Evolutionary conservation across 2,888 invertebrate species (phyloP).

Genomic region (Ceriagrion tenellum): DNA sequence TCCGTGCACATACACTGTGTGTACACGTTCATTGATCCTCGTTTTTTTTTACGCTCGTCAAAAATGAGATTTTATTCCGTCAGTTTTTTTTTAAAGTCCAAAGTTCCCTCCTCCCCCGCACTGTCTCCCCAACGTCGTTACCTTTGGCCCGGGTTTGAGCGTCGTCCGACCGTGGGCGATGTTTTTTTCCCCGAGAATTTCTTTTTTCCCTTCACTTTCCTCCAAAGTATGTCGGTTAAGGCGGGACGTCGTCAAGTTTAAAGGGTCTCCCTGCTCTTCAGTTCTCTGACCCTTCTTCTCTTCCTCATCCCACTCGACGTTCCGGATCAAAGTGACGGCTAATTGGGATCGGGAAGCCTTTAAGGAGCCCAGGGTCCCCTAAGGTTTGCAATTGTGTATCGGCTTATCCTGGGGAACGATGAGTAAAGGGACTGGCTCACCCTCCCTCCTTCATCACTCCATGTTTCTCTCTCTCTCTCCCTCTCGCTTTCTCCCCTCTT

Average conservation of each 20-base stretch:
- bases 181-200: background rate
- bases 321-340: background rate
- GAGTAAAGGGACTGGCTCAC: background rate
- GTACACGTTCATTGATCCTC: background rate
- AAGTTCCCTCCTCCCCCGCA: background rate
- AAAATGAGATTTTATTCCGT: background rate
- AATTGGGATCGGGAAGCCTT: constrained; percentile 12
- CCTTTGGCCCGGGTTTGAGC: background rate
- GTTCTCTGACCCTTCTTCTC: background rate
- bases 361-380: background rate
- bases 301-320: background rate
- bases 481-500: background rate
- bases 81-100: background rate
- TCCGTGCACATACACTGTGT: background rate
- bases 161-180: background rate
- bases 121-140: background rate
- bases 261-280: background rate
- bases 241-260: background rate
- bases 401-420: background rate
- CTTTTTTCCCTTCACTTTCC: background rate
- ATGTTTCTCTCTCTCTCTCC: background rate
- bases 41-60: background rate
- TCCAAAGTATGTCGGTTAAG: background rate
- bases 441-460: background rate
- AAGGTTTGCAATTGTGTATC: constrained; percentile 11